Evolutionary conservation across 2,888 invertebrate species (phyloP).

Genomic region (Drosophila melanosoma): DNA sequence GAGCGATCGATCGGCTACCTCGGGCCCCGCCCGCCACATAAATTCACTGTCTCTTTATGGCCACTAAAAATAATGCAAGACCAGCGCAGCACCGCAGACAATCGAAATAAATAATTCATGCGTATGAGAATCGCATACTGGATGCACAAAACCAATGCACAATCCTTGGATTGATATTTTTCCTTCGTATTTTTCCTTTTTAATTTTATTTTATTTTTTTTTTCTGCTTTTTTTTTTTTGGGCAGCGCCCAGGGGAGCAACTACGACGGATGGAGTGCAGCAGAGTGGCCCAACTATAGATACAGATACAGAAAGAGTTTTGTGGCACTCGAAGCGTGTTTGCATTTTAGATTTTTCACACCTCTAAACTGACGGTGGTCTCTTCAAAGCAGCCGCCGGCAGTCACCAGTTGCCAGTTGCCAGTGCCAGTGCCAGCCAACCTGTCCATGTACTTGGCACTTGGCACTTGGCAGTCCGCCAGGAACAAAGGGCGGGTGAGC

Average conservation of each 20-base stretch:
- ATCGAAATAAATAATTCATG: constrained; percentile 79
- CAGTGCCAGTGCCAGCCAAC: constrained; percentile 40
- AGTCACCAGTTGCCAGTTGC: constrained; percentile 25
- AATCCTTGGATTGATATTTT: constrained; percentile 20
- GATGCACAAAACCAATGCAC: constrained; percentile 17
- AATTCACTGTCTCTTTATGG: constrained; percentile 51
- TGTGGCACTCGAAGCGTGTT: constrained; percentile 60
- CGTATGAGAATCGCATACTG: constrained; percentile 46
- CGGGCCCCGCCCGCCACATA: constrained; percentile 39
- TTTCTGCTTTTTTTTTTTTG: constrained; percentile 41
- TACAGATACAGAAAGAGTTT: constrained; percentile 17
- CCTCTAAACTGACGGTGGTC: constrained; percentile 69
- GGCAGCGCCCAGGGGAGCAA: constrained; percentile 71
- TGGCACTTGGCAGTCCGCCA: constrained; percentile 63
- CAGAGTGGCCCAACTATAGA: constrained; percentile 13
- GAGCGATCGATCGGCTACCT: constrained; percentile 53
- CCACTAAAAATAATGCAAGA: constrained; percentile 69
- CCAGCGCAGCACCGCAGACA: constrained; percentile 51
- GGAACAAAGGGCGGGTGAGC: constrained; percentile 5
- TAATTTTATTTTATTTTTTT: constrained; percentile 1
- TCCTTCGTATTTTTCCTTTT: constrained; percentile 2
- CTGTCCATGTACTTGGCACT: constrained; percentile 62
- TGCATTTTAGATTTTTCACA: constrained; percentile 81
- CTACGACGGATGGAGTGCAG: constrained; percentile 77
- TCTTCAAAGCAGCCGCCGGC: constrained; percentile 77